Evolutionary conservation across 2,113 vertebrate genomes (phyloP).

Genomic region (Oncorhynchus nerka): DNA sequence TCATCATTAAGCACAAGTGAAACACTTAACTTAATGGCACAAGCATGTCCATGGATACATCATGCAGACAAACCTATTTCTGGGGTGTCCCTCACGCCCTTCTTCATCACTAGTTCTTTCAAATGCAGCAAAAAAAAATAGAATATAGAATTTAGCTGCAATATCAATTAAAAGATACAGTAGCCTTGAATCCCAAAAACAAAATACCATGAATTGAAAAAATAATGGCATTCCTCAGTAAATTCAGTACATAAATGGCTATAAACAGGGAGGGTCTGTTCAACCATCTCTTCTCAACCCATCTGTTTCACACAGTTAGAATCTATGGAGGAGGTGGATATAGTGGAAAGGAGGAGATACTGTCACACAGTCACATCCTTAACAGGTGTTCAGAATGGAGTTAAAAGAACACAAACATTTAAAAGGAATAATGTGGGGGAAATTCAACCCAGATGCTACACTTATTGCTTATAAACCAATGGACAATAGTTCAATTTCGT

Average conservation of each 20-base stretch:
- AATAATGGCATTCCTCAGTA: conserved; percentile 23
- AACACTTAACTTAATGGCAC: conserved; percentile 62
- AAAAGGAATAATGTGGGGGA: conserved; percentile 52
- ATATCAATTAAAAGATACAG: conserved; percentile 34
- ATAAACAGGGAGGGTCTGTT: conserved; percentile 31
- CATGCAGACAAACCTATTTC: conserved; percentile 6
- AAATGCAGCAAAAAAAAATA: conserved; percentile 8
- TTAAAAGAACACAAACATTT: conserved; percentile 40
- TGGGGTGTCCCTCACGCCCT: conserved; percentile 24
- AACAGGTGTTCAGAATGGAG: conserved; percentile 3
- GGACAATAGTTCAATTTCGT: conserved; percentile 65
- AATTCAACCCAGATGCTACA: conserved; percentile 80
- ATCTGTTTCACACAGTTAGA: not conserved
- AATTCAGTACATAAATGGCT: conserved; percentile 47
- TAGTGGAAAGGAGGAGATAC: conserved; percentile 4
- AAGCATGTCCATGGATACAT: conserved; percentile 25
- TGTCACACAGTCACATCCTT: not conserved
- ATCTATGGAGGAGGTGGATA: not conserved
- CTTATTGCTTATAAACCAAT: conserved; percentile 85
- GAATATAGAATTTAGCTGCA: conserved; percentile 17
- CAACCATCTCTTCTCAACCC: conserved; percentile 13
- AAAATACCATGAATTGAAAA: conserved; percentile 23
- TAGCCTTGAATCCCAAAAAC: conserved; percentile 43
- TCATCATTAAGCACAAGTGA: conserved; percentile 45
- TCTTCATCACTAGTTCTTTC: conserved; percentile 11